Evolutionary conservation across 1,140 invertebrate genomes (phyloP), one percentile per base, ranked within the genome.

Genomic region (Philaenus spumarius): DNA sequence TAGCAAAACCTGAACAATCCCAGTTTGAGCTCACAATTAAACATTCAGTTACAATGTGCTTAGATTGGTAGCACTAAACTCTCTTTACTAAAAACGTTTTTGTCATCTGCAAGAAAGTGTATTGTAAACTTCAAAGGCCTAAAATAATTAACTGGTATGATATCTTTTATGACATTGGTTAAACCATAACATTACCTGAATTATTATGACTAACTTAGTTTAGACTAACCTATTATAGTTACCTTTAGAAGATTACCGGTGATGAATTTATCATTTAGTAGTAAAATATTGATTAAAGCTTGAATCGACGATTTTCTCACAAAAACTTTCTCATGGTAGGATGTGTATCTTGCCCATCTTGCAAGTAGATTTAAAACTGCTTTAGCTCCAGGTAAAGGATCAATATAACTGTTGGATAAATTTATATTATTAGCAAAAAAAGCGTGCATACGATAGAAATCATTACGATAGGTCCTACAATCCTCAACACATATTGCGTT

Each of bases 221-320:
- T n/a, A n/a, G n/a, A n/a, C n/a, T n/a, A n/a, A n/a, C 3, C 3
- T 30, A 30, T 30, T 30, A 60, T 39, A 50, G 55, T 62, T 62
- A 77, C 75, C 70, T 74, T 63, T 57, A 73, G 58, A 42, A 69
- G 68, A 40, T 71, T 68, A 7, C 66, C 61, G 64, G 69, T 70
- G 7, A 75, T 64, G 60, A 68, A 71, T 50, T 58, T 50, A 1
- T 56, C 37, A 61, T 69, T 61, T n/a, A 70, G 58, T n/a, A 57
- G 61, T 48, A 74, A 69, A 9, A 76, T 59, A 57, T 68, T 72
- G 52, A 75, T 72, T 2, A 84, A 51, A 3, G 76, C 74, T 55
- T 80, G 77, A 3, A 84, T 59, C 9, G 80, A 75, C 46, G 77
- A 76, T 56, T 80, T 78, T 6, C 82, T 68, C 15, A 84, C 78